Evolutionary conservation across 2,888 invertebrate genomes (phyloP).

Genomic region (Pristionchus arcanus): DNA sequence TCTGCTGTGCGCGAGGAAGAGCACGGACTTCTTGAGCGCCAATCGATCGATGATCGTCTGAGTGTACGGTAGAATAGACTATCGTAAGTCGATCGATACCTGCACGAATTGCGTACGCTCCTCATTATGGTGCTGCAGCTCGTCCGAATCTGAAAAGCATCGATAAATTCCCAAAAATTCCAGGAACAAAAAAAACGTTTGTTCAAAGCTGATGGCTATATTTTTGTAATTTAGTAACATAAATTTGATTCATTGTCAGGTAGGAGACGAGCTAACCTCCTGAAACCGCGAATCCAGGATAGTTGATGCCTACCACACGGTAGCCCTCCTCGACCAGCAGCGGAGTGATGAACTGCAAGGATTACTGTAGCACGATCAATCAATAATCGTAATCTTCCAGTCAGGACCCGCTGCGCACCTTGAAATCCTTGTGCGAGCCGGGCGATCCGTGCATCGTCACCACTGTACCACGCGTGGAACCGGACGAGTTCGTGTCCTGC

Average conservation of each 20-base stretch:
- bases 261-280: slow-evolving; percentile 45
- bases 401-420: slow-evolving; percentile 46
- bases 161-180: background rate
- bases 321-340: slow-evolving; percentile 60
- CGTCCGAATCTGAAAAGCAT: slow-evolving; percentile 39
- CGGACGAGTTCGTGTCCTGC: slow-evolving; percentile 65
- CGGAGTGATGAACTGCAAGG: slow-evolving; percentile 61
- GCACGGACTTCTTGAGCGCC: background rate
- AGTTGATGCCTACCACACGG: slow-evolving; percentile 68
- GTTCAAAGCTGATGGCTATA: too few species aligned
- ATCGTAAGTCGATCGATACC: slow-evolving; percentile 58
- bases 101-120: slow-evolving; percentile 45
- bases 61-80: background rate
- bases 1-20: slow-evolving; percentile 38
- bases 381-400: background rate
- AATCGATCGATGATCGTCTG: slow-evolving; percentile 43
- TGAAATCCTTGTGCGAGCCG: slow-evolving; percentile 71
- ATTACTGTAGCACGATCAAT: background rate
- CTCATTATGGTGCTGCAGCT: slow-evolving; percentile 50
- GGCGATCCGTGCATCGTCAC: slow-evolving; percentile 68
- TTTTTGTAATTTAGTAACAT: background rate
- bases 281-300: slow-evolving; percentile 65
- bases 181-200: too few species aligned
- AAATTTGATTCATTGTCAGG: background rate
- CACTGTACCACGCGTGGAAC: slow-evolving; percentile 65